These are phyloP conservation scores for Eulemur rubriventer DNA, from an alignment of 2,797 vertebrate genomes.

Conservation along the genomic window DNA sequence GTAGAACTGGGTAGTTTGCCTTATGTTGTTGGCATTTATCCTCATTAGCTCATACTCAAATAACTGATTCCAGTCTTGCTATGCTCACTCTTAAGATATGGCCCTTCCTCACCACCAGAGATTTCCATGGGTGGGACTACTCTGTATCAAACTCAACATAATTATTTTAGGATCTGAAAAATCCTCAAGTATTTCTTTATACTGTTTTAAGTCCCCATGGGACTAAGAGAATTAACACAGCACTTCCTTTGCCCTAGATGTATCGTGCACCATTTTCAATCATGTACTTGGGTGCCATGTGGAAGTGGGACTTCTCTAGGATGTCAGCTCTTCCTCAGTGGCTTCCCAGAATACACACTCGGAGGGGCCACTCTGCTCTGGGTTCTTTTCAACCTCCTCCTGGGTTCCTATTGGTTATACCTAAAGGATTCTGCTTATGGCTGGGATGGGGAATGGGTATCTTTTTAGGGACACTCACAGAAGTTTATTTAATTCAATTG, in stretches of 20 bases:
- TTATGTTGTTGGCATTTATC: background rate
- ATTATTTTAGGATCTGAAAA: background rate
- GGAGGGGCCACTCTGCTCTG: background rate
- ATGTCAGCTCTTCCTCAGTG: background rate
- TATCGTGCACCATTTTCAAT: background rate
- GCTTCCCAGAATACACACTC: background rate
- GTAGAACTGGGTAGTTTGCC: background rate
- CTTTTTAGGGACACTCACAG: background rate
- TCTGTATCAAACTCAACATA: background rate
- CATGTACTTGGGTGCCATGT: background rate
- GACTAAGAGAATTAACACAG: background rate
- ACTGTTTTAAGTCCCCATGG: no score
- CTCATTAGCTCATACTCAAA: background rate
- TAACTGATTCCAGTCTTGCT: background rate
- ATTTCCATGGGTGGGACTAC: background rate
- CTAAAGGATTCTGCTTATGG: background rate
- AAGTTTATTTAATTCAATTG: background rate
- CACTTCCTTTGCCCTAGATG: background rate
- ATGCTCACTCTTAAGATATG: background rate
- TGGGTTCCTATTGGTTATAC: background rate
- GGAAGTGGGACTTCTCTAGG: background rate
- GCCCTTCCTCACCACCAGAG: background rate
- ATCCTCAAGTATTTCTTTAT: background rate
- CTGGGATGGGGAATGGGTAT: background rate
- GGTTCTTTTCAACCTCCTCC: background rate